These are phyloP conservation scores for Nothocercus nigrocapillus DNA, from an alignment of 2,113 vertebrate genomes.

Conservation along the genomic window DNA sequence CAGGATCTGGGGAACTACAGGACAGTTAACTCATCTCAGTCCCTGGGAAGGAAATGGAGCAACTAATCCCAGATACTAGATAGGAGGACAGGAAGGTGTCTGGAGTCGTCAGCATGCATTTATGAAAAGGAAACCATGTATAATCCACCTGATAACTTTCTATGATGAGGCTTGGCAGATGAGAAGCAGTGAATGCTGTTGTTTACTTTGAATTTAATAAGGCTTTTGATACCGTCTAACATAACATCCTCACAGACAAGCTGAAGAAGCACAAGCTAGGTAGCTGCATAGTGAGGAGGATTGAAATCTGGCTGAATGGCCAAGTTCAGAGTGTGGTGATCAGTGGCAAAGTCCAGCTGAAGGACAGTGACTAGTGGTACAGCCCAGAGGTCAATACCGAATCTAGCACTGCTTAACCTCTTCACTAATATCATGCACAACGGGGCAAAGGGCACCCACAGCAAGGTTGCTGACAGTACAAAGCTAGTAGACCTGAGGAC, in stretches of 20 bases:
- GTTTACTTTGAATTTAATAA: neutral
- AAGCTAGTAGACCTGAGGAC: too few relatives aligned
- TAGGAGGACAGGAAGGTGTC: neutral
- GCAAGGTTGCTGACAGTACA: neutral
- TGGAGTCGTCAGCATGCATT: neutral
- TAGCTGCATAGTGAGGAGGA: neutral
- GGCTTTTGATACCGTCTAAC: neutral
- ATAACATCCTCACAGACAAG: too few relatives aligned
- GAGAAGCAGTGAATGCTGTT: neutral
- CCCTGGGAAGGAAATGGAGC: too few relatives aligned
- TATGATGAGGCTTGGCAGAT: neutral
- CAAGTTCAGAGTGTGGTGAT: neutral
- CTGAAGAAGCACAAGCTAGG: neutral
- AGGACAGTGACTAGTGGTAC: neutral
- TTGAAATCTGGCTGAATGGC: neutral
- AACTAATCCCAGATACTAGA: neutral
- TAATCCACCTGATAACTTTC: neutral
- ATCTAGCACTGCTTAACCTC: neutral
- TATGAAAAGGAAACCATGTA: neutral
- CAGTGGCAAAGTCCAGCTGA: neutral
- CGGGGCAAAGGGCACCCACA: too few relatives aligned
- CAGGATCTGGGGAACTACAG: too few relatives aligned
- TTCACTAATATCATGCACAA: neutral
- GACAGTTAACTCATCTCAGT: too few relatives aligned
- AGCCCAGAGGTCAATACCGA: neutral